These are phyloP conservation scores for Zygogramma bicolorata DNA, from an alignment of 2,888 invertebrate species.

Conservation along the genomic window DNA sequence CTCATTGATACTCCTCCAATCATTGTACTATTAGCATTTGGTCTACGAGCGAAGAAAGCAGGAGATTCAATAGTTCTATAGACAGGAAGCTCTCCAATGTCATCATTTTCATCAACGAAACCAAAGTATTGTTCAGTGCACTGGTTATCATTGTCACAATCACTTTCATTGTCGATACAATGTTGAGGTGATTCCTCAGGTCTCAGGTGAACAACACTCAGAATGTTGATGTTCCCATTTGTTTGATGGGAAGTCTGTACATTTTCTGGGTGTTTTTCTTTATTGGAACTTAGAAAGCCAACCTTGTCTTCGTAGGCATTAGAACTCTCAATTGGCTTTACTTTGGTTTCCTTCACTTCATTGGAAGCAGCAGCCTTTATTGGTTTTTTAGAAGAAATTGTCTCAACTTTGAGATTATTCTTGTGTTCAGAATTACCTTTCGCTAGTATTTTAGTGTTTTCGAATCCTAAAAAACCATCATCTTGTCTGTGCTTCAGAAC, in stretches of 20 bases:
- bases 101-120: slow-evolving; percentile 9
- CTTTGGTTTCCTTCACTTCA: background rate
- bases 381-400: no score
- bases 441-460: background rate
- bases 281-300: slow-evolving; percentile 2
- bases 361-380: background rate
- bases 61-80: background rate
- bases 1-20: background rate
- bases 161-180: background rate
- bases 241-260: background rate
- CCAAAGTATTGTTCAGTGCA: slow-evolving; percentile 7
- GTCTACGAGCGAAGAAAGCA: slow-evolving; percentile 12
- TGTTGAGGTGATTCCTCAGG: background rate
- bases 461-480: slow-evolving; percentile 14
- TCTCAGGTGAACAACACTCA: slow-evolving; percentile 23
- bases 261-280: background rate
- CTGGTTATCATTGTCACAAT: background rate
- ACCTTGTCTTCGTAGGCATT: background rate
- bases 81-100: no score
- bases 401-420: no score
- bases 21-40: slow-evolving; percentile 30
- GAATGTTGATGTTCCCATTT: slow-evolving; percentile 15
- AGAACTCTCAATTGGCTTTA: background rate
- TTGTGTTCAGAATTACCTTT: no score
- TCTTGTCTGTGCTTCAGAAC: background rate